phyloP scores from a whole-genome alignment of 2,113 vertebrate species.

The Perca flavescens region DNA sequence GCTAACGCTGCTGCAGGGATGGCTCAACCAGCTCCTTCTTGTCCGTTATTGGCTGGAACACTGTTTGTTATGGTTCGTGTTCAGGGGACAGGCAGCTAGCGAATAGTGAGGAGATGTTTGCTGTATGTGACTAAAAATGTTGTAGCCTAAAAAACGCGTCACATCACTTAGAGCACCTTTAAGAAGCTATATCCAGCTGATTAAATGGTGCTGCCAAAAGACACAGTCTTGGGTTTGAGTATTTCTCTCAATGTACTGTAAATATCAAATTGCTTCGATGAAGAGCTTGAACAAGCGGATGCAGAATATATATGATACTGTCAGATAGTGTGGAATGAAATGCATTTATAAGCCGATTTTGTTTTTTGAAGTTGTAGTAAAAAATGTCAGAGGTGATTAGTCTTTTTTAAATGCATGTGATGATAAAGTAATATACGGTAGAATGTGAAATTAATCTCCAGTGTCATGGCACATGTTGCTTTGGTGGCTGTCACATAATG shows the following conservation, averaged over 20 bases:
- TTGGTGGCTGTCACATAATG: conserved; percentile 28
- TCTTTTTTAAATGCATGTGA: conserved; percentile 4
- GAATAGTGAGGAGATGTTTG: too few species aligned
- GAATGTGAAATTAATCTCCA: conserved; percentile 48
- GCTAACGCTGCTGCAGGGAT: too few species aligned
- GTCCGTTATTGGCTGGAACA: too few species aligned
- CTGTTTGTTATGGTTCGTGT: too few species aligned
- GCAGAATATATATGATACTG: neutral
- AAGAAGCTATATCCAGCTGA: neutral
- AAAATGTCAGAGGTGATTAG: conserved; percentile 10
- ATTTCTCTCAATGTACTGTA: neutral
- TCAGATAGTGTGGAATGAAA: conserved; percentile 19
- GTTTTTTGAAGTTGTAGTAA: conserved; percentile 20
- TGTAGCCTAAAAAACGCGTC: too few species aligned
- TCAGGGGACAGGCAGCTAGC: too few species aligned
- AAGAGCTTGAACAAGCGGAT: neutral
- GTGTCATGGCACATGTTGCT: conserved; percentile 13
- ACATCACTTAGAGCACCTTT: neutral
- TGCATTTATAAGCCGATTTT: conserved; percentile 24
- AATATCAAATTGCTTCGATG: neutral
- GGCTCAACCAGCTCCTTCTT: too few species aligned
- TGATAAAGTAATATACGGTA: conserved; percentile 10
- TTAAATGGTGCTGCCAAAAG: neutral
- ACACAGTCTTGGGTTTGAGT: neutral
- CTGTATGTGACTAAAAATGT: too few species aligned